Conservation (phyloP, 1,140 invertebrate genomes). For the Thrips palmi region DNA sequence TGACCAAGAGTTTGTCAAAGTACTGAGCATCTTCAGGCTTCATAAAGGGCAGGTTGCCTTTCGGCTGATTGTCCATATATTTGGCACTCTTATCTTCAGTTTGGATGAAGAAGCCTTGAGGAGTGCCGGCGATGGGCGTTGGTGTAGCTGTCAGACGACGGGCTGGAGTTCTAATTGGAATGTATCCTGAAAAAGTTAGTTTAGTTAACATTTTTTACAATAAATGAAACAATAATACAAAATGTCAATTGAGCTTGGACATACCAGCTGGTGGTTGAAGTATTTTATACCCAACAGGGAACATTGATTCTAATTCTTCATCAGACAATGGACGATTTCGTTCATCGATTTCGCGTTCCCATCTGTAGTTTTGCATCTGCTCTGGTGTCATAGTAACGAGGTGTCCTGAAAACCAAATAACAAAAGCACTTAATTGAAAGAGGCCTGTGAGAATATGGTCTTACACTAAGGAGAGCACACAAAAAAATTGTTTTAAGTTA, state of each 20-base stretch:
- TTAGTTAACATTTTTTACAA: neutral
- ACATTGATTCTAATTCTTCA: constrained; percentile 93
- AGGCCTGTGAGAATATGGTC: neutral
- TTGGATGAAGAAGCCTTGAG: constrained; percentile 93
- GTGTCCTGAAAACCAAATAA: constrained; percentile 32
- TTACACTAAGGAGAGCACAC: too few relatives aligned
- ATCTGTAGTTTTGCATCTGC: constrained; percentile 94
- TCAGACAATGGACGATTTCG: constrained; percentile 89
- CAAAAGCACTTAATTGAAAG: constrained; percentile 6
- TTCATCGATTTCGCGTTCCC: constrained; percentile 98
- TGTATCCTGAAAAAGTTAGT: constrained; percentile 44
- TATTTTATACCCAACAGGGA: constrained; percentile 96
- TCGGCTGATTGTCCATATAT: constrained; percentile 92
- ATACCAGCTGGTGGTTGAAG: constrained; percentile 77
- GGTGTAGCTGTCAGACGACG: constrained; percentile 94
- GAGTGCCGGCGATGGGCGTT: constrained; percentile 84
- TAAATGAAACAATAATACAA: too few relatives aligned
- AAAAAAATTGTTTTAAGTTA: neutral
- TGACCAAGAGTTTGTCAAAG: constrained; percentile 86
- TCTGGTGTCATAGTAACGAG: constrained; percentile 97
- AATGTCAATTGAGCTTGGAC: neutral
- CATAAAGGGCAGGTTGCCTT: constrained; percentile 91
- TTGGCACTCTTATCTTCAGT: constrained; percentile 63
- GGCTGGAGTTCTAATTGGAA: constrained; percentile 93
- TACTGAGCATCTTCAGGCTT: constrained; percentile 99